Conservation (phyloP, 2,113 vertebrate genomes). For the Solea solea region DNA sequence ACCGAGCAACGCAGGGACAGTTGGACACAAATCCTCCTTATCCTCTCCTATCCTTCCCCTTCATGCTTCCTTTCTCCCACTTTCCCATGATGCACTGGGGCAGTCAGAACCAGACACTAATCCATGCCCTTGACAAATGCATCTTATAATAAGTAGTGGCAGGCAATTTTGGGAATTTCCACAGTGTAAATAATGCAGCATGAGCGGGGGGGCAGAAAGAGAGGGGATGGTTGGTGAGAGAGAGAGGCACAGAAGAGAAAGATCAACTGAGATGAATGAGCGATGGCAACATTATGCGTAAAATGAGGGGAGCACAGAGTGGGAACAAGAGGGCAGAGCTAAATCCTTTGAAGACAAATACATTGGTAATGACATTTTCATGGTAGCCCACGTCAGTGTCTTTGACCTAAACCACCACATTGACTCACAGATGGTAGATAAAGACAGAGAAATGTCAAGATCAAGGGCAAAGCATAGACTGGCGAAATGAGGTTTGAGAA, state of each 20-base stretch:
- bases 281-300: slow-evolving; percentile 67
- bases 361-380: slow-evolving; percentile 43
- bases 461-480: neutral
- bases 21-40: slow-evolving; percentile 16
- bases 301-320: slow-evolving; percentile 56
- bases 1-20: slow-evolving; percentile 24
- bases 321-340: slow-evolving; percentile 25
- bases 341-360: slow-evolving; percentile 52
- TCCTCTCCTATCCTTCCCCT: slow-evolving; percentile 18
- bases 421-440: slow-evolving; percentile 11
- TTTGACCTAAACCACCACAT: slow-evolving; percentile 27
- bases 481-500: too few relatives aligned
- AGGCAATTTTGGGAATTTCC: slow-evolving; percentile 78
- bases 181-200: slow-evolving; percentile 77
- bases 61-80: slow-evolving; percentile 27
- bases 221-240: slow-evolving; percentile 7
- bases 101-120: slow-evolving; percentile 68
- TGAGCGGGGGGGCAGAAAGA: slow-evolving; percentile 20
- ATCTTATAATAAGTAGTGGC: slow-evolving; percentile 77
- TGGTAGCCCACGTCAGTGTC: neutral
- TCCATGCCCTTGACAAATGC: slow-evolving; percentile 78
- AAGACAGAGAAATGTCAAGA: slow-evolving; percentile 28
- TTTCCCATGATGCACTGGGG: slow-evolving; percentile 69
- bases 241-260: slow-evolving; percentile 23
- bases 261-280: slow-evolving; percentile 47